Percentiles rank a stretch among this genome's conserved stretches.
These are phyloP conservation scores for Mustela erminea DNA, from an alignment of 2,797 vertebrate genomes.

Conservation along the genomic window DNA sequence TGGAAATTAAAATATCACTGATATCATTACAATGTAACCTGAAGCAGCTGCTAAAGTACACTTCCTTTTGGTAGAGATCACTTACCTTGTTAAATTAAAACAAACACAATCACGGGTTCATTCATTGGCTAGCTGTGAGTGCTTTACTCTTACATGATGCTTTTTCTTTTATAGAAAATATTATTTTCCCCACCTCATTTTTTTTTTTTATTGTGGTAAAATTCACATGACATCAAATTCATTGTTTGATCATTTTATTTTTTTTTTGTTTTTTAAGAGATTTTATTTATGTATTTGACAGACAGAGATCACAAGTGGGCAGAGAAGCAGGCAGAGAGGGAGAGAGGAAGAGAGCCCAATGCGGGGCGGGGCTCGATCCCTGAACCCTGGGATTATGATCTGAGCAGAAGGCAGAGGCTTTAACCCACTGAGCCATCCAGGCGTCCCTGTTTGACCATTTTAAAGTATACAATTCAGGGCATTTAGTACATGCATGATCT, in stretches of 20 bases:
- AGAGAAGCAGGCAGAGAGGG: too few relatives aligned
- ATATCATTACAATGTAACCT: background rate
- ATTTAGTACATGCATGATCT: background rate
- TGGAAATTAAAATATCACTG: background rate
- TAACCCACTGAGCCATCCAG: too few relatives aligned
- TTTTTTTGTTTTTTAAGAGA: too few relatives aligned
- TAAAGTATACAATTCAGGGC: background rate
- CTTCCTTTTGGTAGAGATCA: background rate
- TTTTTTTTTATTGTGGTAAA: background rate
- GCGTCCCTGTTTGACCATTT: background rate
- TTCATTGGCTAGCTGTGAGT: background rate
- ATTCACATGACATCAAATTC: background rate
- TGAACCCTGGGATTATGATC: too few relatives aligned
- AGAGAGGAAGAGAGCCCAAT: too few relatives aligned
- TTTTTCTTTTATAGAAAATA: background rate
- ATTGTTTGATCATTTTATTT: background rate
- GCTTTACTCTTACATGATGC: background rate
- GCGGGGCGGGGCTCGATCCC: too few relatives aligned
- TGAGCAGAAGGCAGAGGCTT: too few relatives aligned
- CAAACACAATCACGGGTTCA: background rate
- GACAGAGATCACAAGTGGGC: too few relatives aligned
- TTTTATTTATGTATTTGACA: too few relatives aligned
- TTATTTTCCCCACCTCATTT: background rate
- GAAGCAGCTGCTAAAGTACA: background rate
- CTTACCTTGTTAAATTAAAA: constrained; percentile 17